phyloP scores from a whole-genome alignment of 2,888 invertebrate species.

The Lysandra coridon region DNA sequence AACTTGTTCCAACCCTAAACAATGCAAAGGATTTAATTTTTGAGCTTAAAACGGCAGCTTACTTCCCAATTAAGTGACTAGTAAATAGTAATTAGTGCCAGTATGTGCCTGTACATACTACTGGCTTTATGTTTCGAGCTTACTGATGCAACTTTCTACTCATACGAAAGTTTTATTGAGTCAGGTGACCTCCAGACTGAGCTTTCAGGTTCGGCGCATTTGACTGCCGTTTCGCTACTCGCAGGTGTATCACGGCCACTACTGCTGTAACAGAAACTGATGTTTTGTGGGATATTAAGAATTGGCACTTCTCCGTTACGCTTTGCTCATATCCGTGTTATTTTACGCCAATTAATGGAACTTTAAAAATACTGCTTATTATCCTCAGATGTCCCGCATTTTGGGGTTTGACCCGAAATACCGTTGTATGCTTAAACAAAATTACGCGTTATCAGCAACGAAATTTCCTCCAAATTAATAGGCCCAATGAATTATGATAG shows the following conservation, averaged over 20 bases:
- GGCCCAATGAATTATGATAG: constrained; percentile 20
- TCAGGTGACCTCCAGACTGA: not conserved
- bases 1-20: not conserved
- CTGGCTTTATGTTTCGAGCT: not conserved
- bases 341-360: constrained; percentile 25
- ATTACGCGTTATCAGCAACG: not conserved
- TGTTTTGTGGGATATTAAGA: constrained; percentile 63
- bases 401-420: not conserved
- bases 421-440: not conserved
- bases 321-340: constrained; percentile 42
- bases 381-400: not conserved
- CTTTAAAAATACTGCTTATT: constrained; percentile 12
- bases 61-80: not conserved
- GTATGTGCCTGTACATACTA: too few relatives aligned
- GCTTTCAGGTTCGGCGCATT: not conserved
- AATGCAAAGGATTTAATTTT: not conserved
- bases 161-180: not conserved
- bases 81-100: not conserved
- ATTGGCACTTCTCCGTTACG: constrained; percentile 50
- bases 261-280: constrained; percentile 48
- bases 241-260: constrained; percentile 8
- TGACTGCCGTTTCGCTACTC: not conserved
- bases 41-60: not conserved
- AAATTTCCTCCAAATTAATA: constrained; percentile 5
- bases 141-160: not conserved